Base-by-base conservation (phyloP, 2,113 vertebrate species). In the Cyphomyrus plagiostoma region DNA sequence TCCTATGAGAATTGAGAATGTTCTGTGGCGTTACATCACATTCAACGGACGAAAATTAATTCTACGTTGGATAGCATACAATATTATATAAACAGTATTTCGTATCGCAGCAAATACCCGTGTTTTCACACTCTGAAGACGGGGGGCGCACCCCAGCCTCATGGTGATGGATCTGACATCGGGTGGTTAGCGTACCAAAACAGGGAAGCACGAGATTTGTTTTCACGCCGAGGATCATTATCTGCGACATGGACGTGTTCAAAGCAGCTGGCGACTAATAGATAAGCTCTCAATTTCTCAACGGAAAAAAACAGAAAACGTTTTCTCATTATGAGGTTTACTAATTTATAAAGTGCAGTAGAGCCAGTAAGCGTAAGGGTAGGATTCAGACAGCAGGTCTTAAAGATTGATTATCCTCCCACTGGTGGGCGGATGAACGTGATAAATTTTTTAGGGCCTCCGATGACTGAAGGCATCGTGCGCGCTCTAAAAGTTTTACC, bases 11-110 rank as follows among this genome's bases (percentile, higher is more conserved):
- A 53, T 46, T 45, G 58, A 58, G 66, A 87, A 53, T 77, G 49
- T 53, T 77, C 66, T 19, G 48, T 5, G 46, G 62, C 13, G 35
- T 93, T 90, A 90, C 90, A 93, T 95, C 94, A 92, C 93, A 90
- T 92, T 92, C 94, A 93, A 95, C 93, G 93, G 94, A 94, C 93
- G 92, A 91, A 2, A 48, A 90, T 91, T 93, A 94, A 94, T 94
- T 93, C 92, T 91, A 6, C 15, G 11, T 26, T 50, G 21, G 52
- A 35, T 26, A 39, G 39, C 3, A n/a, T 17, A 77, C 46, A 19
- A 42, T 49, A 17, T 21, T 48, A 35, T 62, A 4, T 21, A 77
- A 48, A 87, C 46, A 42, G 89, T 77, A 87, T 74, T 70, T 50
- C n/a, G 4, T 39, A 62, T 48, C 8, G 62, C 77, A 56, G 53